Percentiles rank a stretch among this genome's conserved stretches.
Conservation (phyloP, 2,113 vertebrate genomes). For the Pongo abelii region DNA sequence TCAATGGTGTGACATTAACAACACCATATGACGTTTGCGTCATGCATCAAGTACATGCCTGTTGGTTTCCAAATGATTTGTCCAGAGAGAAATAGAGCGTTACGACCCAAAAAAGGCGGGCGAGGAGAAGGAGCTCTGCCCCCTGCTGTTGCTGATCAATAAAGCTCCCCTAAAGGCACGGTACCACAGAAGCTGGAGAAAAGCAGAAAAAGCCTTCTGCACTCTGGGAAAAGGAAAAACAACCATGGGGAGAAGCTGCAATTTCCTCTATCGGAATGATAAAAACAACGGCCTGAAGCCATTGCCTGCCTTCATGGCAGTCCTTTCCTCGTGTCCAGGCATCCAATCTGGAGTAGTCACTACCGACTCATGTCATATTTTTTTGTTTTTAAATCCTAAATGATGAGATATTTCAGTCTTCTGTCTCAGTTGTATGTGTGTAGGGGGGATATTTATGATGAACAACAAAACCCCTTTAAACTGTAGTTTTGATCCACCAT, state of each 20-base stretch:
- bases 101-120: not conserved
- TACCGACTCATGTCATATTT: not conserved
- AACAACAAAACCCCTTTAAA: not conserved
- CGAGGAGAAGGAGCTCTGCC: not conserved
- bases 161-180: not conserved
- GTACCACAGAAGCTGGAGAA: fast-evolving
- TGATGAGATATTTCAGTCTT: no score
- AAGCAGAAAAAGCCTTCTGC: not conserved
- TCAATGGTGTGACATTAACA: conserved; percentile 5
- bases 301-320: not conserved
- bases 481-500: not conserved
- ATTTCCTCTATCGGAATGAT: not conserved
- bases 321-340: not conserved
- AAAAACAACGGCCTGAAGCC: not conserved
- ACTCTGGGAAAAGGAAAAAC: not conserved
- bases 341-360: fast-evolving
- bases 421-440: not conserved
- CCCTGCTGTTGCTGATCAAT: not conserved
- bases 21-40: conserved; percentile 27
- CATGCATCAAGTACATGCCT: not conserved
- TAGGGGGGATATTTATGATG: no score
- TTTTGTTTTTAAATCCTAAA: not conserved
- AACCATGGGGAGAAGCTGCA: not conserved
- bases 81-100: not conserved
- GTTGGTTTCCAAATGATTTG: conserved; percentile 5